Percentiles rank a stretch among this genome's conserved stretches.
Conservation (phyloP, 2,113 vertebrate genomes). For the Puntigrus tetrazona region DNA sequence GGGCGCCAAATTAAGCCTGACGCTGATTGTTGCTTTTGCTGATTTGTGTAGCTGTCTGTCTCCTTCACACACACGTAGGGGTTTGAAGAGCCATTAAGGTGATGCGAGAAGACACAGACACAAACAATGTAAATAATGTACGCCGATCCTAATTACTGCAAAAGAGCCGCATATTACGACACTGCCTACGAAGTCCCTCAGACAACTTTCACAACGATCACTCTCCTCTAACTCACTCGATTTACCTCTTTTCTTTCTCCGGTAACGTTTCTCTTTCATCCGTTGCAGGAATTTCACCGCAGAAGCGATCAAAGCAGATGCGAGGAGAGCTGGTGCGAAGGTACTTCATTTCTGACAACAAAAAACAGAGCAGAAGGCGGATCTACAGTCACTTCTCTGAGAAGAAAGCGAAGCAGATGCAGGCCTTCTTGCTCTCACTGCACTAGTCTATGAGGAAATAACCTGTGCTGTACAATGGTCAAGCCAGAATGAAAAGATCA, state of each 20-base stretch:
- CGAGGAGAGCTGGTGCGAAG: conserved; percentile 51
- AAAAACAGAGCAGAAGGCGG: conserved; percentile 46
- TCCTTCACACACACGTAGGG: not conserved
- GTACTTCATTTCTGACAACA: conserved; percentile 53
- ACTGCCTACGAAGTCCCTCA: conserved; percentile 30
- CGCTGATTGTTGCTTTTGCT: conserved; percentile 15
- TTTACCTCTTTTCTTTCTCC: not conserved
- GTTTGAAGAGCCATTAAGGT: conserved; percentile 26
- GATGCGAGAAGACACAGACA: conserved; percentile 23
- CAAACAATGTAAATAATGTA: conserved; percentile 44
- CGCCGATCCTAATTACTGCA: conserved; percentile 49
- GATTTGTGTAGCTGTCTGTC: conserved; percentile 14
- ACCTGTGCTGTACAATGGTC: not conserved
- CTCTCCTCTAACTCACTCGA: conserved; percentile 31
- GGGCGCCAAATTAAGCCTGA: conserved; percentile 7
- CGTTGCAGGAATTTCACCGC: conserved; percentile 50
- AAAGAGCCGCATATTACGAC: not conserved
- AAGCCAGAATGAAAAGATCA: not conserved
- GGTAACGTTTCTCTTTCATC: conserved; percentile 47
- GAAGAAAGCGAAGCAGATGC: conserved; percentile 4
- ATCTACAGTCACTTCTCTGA: conserved; percentile 28
- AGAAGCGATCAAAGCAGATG: conserved; percentile 54
- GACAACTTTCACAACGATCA: conserved; percentile 18
- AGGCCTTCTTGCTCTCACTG: conserved; percentile 5
- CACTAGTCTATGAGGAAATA: not conserved